Base-by-base conservation (phyloP, 2,797 vertebrate genomes). In the Hirundo rustica region DNA sequence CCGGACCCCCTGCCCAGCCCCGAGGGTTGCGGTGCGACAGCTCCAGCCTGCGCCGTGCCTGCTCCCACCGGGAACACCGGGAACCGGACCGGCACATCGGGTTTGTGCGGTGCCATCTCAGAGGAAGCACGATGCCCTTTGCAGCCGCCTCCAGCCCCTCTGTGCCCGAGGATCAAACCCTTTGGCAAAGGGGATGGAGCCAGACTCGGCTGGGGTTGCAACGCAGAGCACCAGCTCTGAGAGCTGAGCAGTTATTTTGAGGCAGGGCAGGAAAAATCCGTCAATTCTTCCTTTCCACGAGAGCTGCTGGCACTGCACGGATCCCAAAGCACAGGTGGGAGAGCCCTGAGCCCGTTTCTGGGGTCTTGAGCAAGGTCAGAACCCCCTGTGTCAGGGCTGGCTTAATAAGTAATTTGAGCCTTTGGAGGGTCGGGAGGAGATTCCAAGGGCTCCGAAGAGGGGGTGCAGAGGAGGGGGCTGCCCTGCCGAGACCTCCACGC, bases 351-450 rank as follows among this genome's bases (percentile, higher is more conserved):
- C 18, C 40, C 0, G 0, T 18, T 61, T 14, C 12, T 3, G 22
- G 64, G 11, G 13, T 6, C 8, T 13, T 36, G 32, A 74, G 48
- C 20, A 3, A 13, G 14, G 18, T 21, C 42, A 23, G 40, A 42
- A 30, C 16, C 7, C 8, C 32, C 3, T 0, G 32, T 8, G 4
- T 32, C 1, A 3, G 11, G 18, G 16, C n/a, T n/a, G 42, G 10
- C 80, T 78, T 44, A 15, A 42, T 38, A 20, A 45, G 27, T 48
- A 15, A 11, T 58, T 58, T 40, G 16, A 40, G 34, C 17, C 44
- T 4, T 1, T 30, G 85, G 18, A 60, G 40, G 25, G 15, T 71
- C 2, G 6, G 48, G 29, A 77, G 65, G 40, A 70, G 74, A 9
- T 34, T 42, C 34, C 29, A 11, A n/a, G 47, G 15, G 47, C 23